Percentiles rank a stretch among this genome's conserved stretches.
These are phyloP conservation scores for Dolomedes plantarius DNA, from an alignment of 2,888 invertebrate genomes.

Conservation along the genomic window DNA sequence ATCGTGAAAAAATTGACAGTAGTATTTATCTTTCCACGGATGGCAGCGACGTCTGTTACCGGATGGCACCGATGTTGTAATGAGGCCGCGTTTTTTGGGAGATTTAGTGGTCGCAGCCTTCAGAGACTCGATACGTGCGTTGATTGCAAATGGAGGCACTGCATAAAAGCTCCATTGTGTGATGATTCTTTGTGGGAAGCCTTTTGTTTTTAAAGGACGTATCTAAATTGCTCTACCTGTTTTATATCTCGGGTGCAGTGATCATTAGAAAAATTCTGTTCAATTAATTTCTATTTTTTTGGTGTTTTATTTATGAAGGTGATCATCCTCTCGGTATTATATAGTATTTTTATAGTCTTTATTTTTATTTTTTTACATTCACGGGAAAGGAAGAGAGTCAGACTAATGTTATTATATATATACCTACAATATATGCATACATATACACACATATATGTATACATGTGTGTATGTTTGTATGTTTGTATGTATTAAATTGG, in stretches of 20 bases:
- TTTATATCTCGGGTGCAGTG: neutral
- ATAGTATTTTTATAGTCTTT: too few relatives aligned
- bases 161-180: neutral
- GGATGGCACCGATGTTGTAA: neutral
- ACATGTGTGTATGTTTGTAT: too few relatives aligned
- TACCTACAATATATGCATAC: too few relatives aligned
- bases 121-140: neutral
- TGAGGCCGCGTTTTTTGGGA: neutral
- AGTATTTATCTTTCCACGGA: neutral
- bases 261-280: neutral
- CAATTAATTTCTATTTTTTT: neutral
- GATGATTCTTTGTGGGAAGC: neutral
- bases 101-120: neutral
- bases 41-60: neutral
- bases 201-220: constrained; percentile 13
- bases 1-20: neutral
- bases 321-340: neutral
- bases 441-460: too few relatives aligned
- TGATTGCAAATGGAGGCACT: neutral
- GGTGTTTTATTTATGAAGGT: neutral
- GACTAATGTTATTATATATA: too few relatives aligned
- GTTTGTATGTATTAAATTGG: too few relatives aligned
- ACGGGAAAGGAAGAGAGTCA: too few relatives aligned
- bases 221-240: neutral
- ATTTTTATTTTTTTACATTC: too few relatives aligned